Conservation (phyloP, 2,888 invertebrate species). For the Aspidapion aeneum region DNA sequence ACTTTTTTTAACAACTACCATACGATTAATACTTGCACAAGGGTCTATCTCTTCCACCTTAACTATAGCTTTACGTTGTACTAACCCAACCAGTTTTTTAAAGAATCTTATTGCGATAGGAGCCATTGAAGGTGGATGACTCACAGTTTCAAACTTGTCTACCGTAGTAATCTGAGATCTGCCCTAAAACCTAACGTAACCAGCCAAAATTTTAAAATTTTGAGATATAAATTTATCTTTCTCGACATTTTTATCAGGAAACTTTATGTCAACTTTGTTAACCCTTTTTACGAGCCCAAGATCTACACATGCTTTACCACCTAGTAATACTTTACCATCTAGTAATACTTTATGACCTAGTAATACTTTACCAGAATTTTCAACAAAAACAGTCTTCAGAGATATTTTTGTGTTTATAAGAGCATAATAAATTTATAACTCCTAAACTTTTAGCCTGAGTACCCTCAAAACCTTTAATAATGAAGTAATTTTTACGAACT, state of each 20-base stretch:
- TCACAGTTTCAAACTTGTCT: conserved; percentile 10
- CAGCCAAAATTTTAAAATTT: conserved; percentile 13
- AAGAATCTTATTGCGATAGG: no score
- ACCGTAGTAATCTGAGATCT: conserved; percentile 10
- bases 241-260: neutral
- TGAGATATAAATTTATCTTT: conserved; percentile 4
- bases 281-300: conserved; percentile 1
- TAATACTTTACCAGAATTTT: conserved; percentile 8
- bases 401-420: conserved; percentile 7
- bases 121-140: conserved; percentile 4
- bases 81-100: conserved; percentile 8
- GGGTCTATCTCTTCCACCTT: conserved; percentile 16
- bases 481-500: conserved; percentile 8
- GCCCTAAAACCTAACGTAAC: conserved; percentile 6
- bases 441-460: conserved; percentile 10
- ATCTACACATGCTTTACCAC: conserved; percentile 10
- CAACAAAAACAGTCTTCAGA: conserved; percentile 18
- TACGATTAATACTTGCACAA: conserved; percentile 18
- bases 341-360: conserved; percentile 8
- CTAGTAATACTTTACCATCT: conserved; percentile 11
- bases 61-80: conserved; percentile 16
- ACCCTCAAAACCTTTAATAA: conserved; percentile 15
- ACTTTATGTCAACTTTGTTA: conserved; percentile 7
- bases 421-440: conserved; percentile 11
- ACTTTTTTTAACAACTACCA: conserved; percentile 18